These are phyloP conservation scores for Pseudomyrmex cubaensis DNA, from an alignment of 1,140 invertebrate genomes.

Conservation along the genomic window DNA sequence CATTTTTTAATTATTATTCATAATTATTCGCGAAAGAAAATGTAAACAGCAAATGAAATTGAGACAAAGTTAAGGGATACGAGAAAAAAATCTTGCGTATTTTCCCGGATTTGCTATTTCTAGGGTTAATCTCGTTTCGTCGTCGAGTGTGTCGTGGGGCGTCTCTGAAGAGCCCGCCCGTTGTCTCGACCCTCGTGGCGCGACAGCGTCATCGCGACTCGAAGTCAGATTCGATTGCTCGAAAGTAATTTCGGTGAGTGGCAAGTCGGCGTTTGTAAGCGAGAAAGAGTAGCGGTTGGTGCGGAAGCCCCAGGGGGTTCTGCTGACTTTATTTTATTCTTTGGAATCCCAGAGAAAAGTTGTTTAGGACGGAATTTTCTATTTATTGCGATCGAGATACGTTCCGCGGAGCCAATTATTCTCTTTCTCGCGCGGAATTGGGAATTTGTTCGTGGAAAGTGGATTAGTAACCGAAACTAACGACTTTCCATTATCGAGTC, in stretches of 20 bases:
- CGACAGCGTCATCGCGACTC: conserved; percentile 54
- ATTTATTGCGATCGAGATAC: conserved; percentile 32
- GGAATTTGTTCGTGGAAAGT: neutral
- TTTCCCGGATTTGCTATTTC: conserved; percentile 26
- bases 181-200: conserved; percentile 54
- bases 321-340: conserved; percentile 40
- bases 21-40: conserved; percentile 23
- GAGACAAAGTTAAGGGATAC: conserved; percentile 29
- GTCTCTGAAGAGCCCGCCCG: conserved; percentile 46
- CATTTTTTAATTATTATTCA: neutral
- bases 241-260: conserved; percentile 61
- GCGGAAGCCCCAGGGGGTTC: conserved; percentile 15
- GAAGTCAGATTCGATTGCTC: conserved; percentile 53
- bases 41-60: conserved; percentile 15
- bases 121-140: conserved; percentile 50
- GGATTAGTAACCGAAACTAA: conserved; percentile 33
- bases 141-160: conserved; percentile 33
- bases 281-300: conserved; percentile 30
- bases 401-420: conserved; percentile 20
- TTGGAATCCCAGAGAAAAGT: conserved; percentile 30
- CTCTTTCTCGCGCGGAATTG: neutral
- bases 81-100: conserved; percentile 14
- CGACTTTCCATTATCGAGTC: neutral
- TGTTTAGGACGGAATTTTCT: conserved; percentile 29
- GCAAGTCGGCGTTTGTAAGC: conserved; percentile 51